Conservation (phyloP, 2,888 invertebrate species). For the Cataglyphis altisquamis region DNA sequence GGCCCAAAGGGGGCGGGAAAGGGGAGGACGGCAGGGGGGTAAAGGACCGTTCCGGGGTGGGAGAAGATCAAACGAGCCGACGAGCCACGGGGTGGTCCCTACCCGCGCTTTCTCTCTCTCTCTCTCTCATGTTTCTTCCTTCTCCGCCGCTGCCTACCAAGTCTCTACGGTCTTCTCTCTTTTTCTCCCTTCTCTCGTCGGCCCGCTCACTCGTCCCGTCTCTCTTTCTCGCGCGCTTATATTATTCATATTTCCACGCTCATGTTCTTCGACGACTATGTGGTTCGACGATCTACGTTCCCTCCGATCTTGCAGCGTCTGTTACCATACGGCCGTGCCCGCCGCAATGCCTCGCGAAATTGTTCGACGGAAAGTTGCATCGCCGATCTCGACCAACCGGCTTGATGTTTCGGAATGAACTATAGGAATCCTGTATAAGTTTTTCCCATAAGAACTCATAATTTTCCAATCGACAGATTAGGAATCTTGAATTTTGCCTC, state of each 20-base stretch:
- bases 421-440: not conserved
- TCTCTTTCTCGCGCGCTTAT: conserved; percentile 74
- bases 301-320: conserved; percentile 57
- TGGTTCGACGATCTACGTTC: conserved; percentile 65
- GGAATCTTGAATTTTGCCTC: not conserved
- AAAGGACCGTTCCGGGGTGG: conserved; percentile 75
- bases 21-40: conserved; percentile 55
- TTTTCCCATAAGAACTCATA: not conserved
- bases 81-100: conserved; percentile 86
- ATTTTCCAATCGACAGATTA: not conserved
- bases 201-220: conserved; percentile 61
- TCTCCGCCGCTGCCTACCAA: conserved; percentile 69
- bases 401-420: conserved; percentile 11
- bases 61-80: conserved; percentile 86
- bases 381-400: conserved; percentile 9
- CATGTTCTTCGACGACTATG: conserved; percentile 72
- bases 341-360: conserved; percentile 61
- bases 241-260: conserved; percentile 84
- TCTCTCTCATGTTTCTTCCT: conserved; percentile 76
- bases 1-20: conserved; percentile 40
- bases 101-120: conserved; percentile 81
- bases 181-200: conserved; percentile 55
- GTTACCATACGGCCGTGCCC: conserved; percentile 56
- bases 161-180: conserved; percentile 64
- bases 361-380: conserved; percentile 53